Conservation (phyloP, 2,113 vertebrate genomes). For the Sorex fumeus region DNA sequence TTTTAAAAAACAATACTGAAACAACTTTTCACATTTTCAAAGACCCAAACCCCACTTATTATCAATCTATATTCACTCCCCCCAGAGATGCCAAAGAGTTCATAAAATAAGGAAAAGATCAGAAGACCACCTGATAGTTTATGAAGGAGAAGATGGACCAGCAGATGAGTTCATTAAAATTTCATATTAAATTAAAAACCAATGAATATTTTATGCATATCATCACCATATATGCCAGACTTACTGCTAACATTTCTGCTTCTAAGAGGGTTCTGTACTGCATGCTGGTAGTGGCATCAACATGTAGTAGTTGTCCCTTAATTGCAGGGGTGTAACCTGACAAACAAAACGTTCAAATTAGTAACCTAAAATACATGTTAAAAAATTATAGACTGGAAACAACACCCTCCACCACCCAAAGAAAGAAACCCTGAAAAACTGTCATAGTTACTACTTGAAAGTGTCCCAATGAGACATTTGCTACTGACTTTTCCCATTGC, state of each 20-base stretch:
- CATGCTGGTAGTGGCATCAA: constrained; percentile 99
- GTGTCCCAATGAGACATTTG: neutral
- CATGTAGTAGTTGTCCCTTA: constrained; percentile 98
- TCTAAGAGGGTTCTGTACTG: constrained; percentile 97
- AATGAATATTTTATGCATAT: neutral
- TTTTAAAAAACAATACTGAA: constrained; percentile 43
- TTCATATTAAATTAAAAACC: neutral
- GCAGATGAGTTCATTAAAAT: neutral
- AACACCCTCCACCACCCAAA: neutral
- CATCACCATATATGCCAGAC: constrained; percentile 78
- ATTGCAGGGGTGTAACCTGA: constrained; percentile 97
- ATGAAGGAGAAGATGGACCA: neutral
- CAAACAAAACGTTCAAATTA: constrained; percentile 33
- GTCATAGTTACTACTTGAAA: neutral
- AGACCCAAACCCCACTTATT: neutral
- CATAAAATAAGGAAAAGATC: too few relatives aligned
- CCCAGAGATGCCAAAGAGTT: too few relatives aligned
- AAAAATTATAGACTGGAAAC: neutral
- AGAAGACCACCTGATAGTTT: too few relatives aligned
- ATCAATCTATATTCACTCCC: neutral
- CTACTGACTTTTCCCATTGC: too few relatives aligned
- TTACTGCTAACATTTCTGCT: constrained; percentile 99
- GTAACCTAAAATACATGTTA: too few relatives aligned
- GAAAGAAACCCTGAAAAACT: constrained; percentile 10
- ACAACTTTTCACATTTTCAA: constrained; percentile 22